Conservation (phyloP, 1,140 invertebrate species). For the Stegodyphus mimosarum region DNA sequence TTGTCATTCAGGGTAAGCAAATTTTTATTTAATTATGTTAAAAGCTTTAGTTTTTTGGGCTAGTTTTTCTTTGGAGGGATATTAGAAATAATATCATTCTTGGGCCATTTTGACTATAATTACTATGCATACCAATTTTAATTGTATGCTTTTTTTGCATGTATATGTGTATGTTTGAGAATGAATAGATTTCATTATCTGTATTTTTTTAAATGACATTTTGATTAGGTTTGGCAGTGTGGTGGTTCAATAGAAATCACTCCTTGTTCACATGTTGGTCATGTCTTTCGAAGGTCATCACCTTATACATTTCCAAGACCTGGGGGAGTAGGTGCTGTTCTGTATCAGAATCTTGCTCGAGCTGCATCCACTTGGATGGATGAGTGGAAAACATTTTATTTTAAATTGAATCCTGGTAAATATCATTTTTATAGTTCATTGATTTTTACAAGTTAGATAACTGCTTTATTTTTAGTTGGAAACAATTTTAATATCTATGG, state of each 20-base stretch:
- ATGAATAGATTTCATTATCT: background rate
- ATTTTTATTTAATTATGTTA: background rate
- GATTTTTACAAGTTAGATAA: too few relatives aligned
- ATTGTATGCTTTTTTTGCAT: too few relatives aligned
- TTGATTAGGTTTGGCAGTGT: constrained; percentile 93
- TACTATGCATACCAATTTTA: too few relatives aligned
- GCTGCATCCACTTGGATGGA: constrained; percentile 95
- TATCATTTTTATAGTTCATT: background rate
- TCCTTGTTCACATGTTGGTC: constrained; percentile 96
- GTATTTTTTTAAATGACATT: background rate
- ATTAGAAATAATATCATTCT: background rate
- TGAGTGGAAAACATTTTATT: constrained; percentile 91
- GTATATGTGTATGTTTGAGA: too few relatives aligned
- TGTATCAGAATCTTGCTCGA: constrained; percentile 89
- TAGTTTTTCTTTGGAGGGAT: background rate
- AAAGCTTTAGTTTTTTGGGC: background rate
- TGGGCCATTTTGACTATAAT: background rate
- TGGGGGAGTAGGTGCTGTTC: constrained; percentile 78
- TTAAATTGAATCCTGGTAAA: constrained; percentile 80
- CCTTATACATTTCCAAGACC: constrained; percentile 83
- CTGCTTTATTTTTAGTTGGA: too few relatives aligned
- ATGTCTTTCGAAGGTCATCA: constrained; percentile 95
- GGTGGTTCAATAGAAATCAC: constrained; percentile 94
- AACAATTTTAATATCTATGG: too few relatives aligned
- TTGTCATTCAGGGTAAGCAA: constrained; percentile 81